Evolutionary conservation across 2,797 vertebrate genomes (phyloP).

Genomic region (Poeciliopsis gracilis): DNA sequence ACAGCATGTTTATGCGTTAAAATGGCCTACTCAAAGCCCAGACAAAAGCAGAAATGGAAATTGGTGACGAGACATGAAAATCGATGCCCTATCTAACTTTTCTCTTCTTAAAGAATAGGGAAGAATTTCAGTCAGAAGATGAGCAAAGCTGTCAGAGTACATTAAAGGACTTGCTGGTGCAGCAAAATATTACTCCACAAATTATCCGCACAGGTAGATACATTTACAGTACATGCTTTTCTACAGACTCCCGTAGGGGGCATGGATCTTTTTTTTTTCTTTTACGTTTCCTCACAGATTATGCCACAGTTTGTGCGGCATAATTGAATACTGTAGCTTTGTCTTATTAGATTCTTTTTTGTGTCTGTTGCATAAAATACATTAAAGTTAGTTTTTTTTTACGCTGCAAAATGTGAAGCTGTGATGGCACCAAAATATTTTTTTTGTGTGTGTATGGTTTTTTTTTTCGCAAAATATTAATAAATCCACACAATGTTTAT

Average conservation of each 20-base stretch:
- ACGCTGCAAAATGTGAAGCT: not conserved
- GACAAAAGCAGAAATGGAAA: not conserved
- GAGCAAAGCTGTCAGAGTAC: not conserved
- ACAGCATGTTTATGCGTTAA: not conserved
- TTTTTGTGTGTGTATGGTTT: too few species aligned
- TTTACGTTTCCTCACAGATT: too few species aligned
- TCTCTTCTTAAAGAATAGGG: not conserved
- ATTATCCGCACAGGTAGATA: not conserved
- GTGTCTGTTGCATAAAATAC: not conserved
- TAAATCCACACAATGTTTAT: not conserved
- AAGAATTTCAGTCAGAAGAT: not conserved
- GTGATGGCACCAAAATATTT: not conserved
- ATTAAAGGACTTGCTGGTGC: not conserved
- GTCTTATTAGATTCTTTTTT: too few species aligned
- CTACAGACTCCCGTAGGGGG: not conserved
- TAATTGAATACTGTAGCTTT: too few species aligned
- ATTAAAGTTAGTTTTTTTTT: not conserved
- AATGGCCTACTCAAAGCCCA: not conserved
- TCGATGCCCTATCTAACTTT: not conserved
- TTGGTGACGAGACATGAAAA: not conserved
- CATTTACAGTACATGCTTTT: not conserved
- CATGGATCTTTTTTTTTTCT: not conserved
- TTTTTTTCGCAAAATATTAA: not conserved
- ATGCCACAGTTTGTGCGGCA: too few species aligned
- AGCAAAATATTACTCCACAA: not conserved